phyloP scores from a whole-genome alignment of 2,888 invertebrate genomes.

The Platerodrilus igneus region DNA sequence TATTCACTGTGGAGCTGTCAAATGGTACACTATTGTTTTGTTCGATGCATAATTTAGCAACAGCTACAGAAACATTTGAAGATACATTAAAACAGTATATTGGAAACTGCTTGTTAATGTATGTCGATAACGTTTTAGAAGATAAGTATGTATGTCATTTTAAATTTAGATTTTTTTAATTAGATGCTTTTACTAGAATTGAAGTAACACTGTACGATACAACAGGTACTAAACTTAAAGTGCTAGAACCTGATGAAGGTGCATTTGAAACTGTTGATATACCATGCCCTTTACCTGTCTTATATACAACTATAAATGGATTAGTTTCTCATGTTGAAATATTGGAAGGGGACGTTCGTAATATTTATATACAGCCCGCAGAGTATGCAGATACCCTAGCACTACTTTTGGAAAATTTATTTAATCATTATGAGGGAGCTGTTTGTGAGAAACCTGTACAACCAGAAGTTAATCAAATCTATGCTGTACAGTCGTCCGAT shows the following conservation, averaged over 20 bases:
- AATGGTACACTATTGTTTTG: conserved; percentile 50
- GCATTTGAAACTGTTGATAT: conserved; percentile 51
- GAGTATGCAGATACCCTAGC: conserved; percentile 50
- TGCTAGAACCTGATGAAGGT: conserved; percentile 54
- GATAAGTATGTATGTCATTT: conserved; percentile 46
- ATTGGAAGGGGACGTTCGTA: conserved; percentile 37
- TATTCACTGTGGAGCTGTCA: conserved; percentile 48
- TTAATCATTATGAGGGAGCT: conserved; percentile 53
- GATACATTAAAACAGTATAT: conserved; percentile 54
- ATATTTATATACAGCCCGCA: conserved; percentile 60
- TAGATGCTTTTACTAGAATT: conserved; percentile 54
- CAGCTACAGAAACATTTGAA: conserved; percentile 46
- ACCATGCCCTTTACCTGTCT: conserved; percentile 61
- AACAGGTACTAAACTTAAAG: conserved; percentile 50
- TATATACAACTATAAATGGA: conserved; percentile 56
- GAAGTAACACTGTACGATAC: conserved; percentile 61
- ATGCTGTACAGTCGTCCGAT: conserved; percentile 50
- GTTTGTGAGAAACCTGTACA: conserved; percentile 42
- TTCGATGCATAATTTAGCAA: conserved; percentile 50
- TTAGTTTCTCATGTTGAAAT: conserved; percentile 57
- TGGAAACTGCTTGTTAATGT: conserved; percentile 48
- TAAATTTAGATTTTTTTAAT: conserved; percentile 8
- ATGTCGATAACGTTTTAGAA: conserved; percentile 47
- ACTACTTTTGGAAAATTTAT: conserved; percentile 52
- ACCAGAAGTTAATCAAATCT: conserved; percentile 53